Evolutionary conservation across 2,797 vertebrate genomes (phyloP), one percentile per base, ranked within the genome.

Genomic region (Bucorvus abyssinicus): DNA sequence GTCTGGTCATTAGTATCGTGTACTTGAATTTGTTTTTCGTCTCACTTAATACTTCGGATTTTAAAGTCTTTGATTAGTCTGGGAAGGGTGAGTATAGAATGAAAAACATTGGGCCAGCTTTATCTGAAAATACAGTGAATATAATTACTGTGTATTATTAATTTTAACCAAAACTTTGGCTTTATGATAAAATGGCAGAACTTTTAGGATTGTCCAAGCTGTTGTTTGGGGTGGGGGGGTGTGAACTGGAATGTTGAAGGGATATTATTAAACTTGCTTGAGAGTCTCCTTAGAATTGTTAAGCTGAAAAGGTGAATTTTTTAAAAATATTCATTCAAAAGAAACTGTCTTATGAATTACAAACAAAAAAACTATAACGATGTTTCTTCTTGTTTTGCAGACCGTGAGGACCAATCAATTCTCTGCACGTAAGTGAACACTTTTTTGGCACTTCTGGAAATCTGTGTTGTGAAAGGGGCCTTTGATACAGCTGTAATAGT

Each of bases 321-420:
- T 50, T 16, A 1, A 36, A 29, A 59, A 17, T 40, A 12, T 2
- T 68, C 0, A 24, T 14, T 78, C 44, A 13, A n/a, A 68, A 74
- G 3, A 10, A 71, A 10, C 14, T 45, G 9, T 38, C 13, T 44
- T 84, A n/a, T 14, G 53, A 38, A 24, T 77, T 26, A 7, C 11
- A 53, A 87, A 7, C 38, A 38, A 50, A 16, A 16, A 12, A 27
- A 2, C 50, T 68, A 0, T 95, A 96, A 96, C 83, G 5, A 0
- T 70, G 14, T 86, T 92, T 94, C 79, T 87, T 97, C 60, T 98
- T 89, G 34, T 92, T 92, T 98, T 97, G 84, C 98, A 99, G 99
- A 99, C 98, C 99, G 99, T 98, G 99, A 99, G 97, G 99, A 99
- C 98, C 99, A 99, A 96, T 99, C 99, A n/a, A 99, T 99, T 98